Percentiles rank a stretch among this genome's conserved stretches.
phyloP scores from a whole-genome alignment of 2,888 invertebrate genomes.

The Drosophila atripex region DNA sequence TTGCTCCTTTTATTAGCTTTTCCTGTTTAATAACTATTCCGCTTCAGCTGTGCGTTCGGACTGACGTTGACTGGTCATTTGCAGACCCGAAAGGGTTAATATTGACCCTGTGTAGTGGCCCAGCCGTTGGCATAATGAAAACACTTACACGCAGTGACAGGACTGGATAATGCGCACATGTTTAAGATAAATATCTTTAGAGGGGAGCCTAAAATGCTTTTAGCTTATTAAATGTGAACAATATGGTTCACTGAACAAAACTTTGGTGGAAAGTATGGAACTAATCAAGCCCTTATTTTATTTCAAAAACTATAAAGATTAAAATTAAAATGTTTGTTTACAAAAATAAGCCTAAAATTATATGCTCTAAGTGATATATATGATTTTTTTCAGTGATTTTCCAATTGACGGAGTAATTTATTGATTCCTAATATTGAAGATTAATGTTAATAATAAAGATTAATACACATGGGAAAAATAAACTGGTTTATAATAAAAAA shows the following conservation, averaged over 20 bases:
- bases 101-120: conserved; percentile 34
- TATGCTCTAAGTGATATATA: not conserved
- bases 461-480: not conserved
- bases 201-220: conserved; percentile 56
- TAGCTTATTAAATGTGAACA: conserved; percentile 70
- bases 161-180: conserved; percentile 61
- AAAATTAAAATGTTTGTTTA: not conserved
- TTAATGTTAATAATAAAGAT: not conserved
- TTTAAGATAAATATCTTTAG: conserved; percentile 75
- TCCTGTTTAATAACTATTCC: conserved; percentile 29
- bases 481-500: not conserved
- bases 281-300: not conserved
- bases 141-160: conserved; percentile 46
- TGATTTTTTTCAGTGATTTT: conserved; percentile 1
- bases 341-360: not conserved
- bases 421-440: conserved; percentile 16
- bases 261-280: not conserved
- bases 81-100: conserved; percentile 43
- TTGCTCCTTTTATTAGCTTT: conserved; percentile 6
- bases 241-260: conserved; percentile 38
- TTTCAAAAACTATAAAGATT: too few relatives aligned
- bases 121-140: conserved; percentile 59
- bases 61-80: conserved; percentile 37
- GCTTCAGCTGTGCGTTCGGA: conserved; percentile 31
- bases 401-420: conserved; percentile 3